Percentiles rank a stretch among this genome's conserved stretches.
Evolutionary conservation across 2,888 invertebrate species (phyloP).

Genomic region (Pyrocoelia pectoralis): DNA sequence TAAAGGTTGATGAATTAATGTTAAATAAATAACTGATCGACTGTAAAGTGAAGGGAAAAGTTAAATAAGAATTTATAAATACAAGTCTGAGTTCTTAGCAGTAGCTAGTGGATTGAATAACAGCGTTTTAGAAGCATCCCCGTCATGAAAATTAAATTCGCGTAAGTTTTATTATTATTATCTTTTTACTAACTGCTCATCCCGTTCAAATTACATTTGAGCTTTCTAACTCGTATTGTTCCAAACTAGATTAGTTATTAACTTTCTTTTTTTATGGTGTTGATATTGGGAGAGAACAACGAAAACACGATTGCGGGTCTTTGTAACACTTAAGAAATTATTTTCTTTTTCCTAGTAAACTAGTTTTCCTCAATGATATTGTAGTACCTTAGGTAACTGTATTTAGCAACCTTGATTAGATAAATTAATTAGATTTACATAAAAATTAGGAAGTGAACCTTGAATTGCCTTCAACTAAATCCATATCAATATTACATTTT

Average conservation of each 20-base stretch:
- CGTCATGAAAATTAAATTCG: constrained; percentile 53
- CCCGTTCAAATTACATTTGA: neutral
- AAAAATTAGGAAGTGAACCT: constrained; percentile 34
- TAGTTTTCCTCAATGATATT: constrained; percentile 19
- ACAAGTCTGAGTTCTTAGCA: constrained; percentile 53
- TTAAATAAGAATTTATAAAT: constrained; percentile 58
- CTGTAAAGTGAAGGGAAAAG: constrained; percentile 59
- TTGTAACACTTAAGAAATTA: neutral
- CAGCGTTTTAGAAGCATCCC: constrained; percentile 50
- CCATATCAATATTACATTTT: constrained; percentile 14
- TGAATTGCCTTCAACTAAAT: constrained; percentile 27
- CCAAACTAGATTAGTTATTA: too few species aligned
- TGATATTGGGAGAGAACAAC: neutral
- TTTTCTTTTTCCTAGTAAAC: constrained; percentile 16
- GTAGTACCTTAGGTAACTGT: constrained; percentile 32
- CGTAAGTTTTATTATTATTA: constrained; percentile 49
- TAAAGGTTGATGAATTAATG: constrained; percentile 8
- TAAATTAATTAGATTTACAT: constrained; percentile 33
- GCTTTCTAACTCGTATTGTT: neutral
- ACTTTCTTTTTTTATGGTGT: too few species aligned
- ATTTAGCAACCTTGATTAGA: constrained; percentile 40
- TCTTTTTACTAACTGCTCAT: constrained; percentile 1
- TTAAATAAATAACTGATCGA: constrained; percentile 45
- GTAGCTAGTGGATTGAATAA: constrained; percentile 54
- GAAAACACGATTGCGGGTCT: neutral